Percentiles rank a stretch among this genome's conserved stretches.
Evolutionary conservation across 2,888 invertebrate genomes (phyloP).

Genomic region (Gymnoscelis rufifasciata): DNA sequence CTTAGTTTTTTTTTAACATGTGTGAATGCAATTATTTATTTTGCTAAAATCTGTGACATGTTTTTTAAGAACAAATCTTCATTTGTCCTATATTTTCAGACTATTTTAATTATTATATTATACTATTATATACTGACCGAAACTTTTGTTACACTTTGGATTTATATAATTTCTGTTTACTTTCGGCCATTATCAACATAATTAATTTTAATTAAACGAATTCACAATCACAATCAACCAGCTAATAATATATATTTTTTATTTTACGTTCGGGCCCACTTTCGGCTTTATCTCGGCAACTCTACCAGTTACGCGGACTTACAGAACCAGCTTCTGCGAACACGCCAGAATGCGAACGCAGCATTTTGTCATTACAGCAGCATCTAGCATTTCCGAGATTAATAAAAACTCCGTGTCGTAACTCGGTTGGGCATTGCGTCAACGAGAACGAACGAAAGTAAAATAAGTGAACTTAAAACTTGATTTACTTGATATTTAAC

Average conservation of each 20-base stretch:
- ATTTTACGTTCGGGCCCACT: not conserved
- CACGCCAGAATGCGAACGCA: constrained; percentile 15
- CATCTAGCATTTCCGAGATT: constrained; percentile 30
- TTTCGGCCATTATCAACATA: too few relatives aligned
- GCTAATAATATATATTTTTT: too few relatives aligned
- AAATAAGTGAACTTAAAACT: constrained; percentile 25
- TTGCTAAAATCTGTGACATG: too few relatives aligned
- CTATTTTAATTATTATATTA: too few relatives aligned
- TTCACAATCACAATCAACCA: too few relatives aligned
- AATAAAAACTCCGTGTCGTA: constrained; percentile 28
- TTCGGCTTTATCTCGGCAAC: not conserved
- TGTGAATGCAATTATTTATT: too few relatives aligned
- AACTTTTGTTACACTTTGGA: not conserved
- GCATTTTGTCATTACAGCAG: constrained; percentile 26
- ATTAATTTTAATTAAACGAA: too few relatives aligned
- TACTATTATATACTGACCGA: too few relatives aligned
- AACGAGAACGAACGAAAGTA: constrained; percentile 32
- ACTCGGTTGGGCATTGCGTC: constrained; percentile 27
- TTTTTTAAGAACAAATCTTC: too few relatives aligned
- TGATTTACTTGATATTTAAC: constrained; percentile 21
- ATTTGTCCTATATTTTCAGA: too few relatives aligned
- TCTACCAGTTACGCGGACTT: constrained; percentile 8
- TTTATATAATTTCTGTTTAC: not conserved
- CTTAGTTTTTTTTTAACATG: too few relatives aligned
- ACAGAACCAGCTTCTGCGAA: constrained; percentile 20